phyloP scores from a whole-genome alignment of 1,140 invertebrate genomes.

The honey bee (Apis mellifera) region Amel_HAv3.1 CM009943.2:11061001-11061500 shows the following conservation, averaged over 20 bases:
- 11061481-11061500: neutral
- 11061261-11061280: neutral
- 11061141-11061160: neutral
- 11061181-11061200: no score
- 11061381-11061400: neutral
- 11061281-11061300: no score
- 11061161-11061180: constrained; percentile 18
- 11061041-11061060: constrained; percentile 61
- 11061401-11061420: neutral
- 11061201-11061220: no score
- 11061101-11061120: constrained; percentile 14
- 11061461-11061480: neutral
- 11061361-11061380: neutral
- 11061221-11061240: no score
- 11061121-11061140: no score
- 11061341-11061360: no score
- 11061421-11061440: neutral
- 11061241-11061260: neutral
- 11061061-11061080: constrained; percentile 5
- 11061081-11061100: constrained; percentile 41
- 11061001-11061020: constrained; percentile 51
- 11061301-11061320: no score
- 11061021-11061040: constrained; percentile 62
- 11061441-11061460: neutral
- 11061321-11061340: no score